Evolutionary conservation across 2,888 invertebrate genomes (phyloP).

Genomic region (Scaptomyza polygonia): DNA sequence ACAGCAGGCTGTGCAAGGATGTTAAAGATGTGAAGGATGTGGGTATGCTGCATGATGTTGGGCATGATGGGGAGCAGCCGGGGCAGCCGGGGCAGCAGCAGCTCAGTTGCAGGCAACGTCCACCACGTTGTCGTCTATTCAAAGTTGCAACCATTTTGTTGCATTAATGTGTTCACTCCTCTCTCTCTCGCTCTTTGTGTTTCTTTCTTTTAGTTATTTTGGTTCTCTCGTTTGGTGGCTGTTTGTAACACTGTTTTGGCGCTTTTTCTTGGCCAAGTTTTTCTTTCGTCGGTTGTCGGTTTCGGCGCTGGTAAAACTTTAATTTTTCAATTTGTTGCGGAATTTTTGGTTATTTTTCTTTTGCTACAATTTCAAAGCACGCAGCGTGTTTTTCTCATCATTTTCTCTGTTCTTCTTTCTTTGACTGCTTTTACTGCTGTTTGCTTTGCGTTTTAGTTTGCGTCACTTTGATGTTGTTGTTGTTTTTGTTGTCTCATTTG

Average conservation of each 20-base stretch:
- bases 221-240: slow-evolving; percentile 28
- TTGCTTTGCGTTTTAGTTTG: slow-evolving; percentile 65
- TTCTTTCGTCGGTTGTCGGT: slow-evolving; percentile 47
- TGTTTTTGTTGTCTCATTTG: slow-evolving; percentile 71
- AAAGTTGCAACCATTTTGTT: slow-evolving; percentile 69
- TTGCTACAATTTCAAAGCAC: slow-evolving; percentile 49
- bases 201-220: slow-evolving; percentile 25
- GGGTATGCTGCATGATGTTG: slow-evolving; percentile 2
- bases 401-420: background rate
- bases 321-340: slow-evolving; percentile 78
- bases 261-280: slow-evolving; percentile 56
- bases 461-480: slow-evolving; percentile 36
- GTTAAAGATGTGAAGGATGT: slow-evolving; percentile 25
- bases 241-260: slow-evolving; percentile 57
- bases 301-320: slow-evolving; percentile 65
- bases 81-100: slow-evolving; percentile 10
- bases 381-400: slow-evolving; percentile 16
- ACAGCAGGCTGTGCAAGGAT: slow-evolving; percentile 33
- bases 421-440: slow-evolving; percentile 43
- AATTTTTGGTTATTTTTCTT: slow-evolving; percentile 73
- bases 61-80: slow-evolving; percentile 10
- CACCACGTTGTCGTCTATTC: slow-evolving; percentile 60
- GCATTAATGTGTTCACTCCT: slow-evolving; percentile 57
- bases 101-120: slow-evolving; percentile 32
- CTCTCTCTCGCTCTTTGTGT: background rate